Evolutionary conservation across 2,113 vertebrate species (phyloP).

Genomic region (Rynchops niger): DNA sequence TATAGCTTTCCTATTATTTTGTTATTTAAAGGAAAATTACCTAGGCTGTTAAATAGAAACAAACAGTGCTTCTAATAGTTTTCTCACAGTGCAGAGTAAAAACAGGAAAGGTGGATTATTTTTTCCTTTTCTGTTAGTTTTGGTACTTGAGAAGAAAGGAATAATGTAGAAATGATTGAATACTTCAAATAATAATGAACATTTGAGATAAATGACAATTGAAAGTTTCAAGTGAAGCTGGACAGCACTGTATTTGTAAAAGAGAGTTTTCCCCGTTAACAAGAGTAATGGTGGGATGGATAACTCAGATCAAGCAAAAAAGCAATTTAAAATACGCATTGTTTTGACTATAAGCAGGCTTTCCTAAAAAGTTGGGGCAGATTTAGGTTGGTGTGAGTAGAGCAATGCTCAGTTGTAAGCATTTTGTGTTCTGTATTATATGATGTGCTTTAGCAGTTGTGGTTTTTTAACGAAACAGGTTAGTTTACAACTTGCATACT

Average conservation of each 20-base stretch:
- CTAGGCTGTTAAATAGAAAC: background rate
- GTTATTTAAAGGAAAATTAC: background rate
- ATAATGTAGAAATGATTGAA: background rate
- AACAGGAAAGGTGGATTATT: background rate
- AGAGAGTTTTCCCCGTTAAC: background rate
- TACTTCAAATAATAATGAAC: background rate
- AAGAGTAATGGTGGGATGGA: background rate
- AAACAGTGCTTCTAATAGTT: background rate
- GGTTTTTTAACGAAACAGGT: background rate
- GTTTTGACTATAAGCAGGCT: background rate
- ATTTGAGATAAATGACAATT: background rate
- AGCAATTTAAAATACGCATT: background rate
- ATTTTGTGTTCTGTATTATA: background rate
- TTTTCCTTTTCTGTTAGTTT: background rate
- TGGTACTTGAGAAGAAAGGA: background rate
- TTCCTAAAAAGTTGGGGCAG: background rate
- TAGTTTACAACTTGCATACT: background rate
- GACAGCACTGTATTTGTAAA: background rate
- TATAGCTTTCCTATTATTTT: background rate
- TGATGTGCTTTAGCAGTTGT: background rate
- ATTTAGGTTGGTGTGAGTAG: background rate
- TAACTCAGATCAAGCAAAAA: background rate
- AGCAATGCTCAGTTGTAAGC: background rate
- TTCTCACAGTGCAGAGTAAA: background rate
- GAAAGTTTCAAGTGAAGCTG: background rate